Percentiles rank a stretch among this genome's conserved stretches.
These are phyloP conservation scores for Nesoenas mayeri DNA, from an alignment of 2,113 vertebrate species.

Conservation along the genomic window DNA sequence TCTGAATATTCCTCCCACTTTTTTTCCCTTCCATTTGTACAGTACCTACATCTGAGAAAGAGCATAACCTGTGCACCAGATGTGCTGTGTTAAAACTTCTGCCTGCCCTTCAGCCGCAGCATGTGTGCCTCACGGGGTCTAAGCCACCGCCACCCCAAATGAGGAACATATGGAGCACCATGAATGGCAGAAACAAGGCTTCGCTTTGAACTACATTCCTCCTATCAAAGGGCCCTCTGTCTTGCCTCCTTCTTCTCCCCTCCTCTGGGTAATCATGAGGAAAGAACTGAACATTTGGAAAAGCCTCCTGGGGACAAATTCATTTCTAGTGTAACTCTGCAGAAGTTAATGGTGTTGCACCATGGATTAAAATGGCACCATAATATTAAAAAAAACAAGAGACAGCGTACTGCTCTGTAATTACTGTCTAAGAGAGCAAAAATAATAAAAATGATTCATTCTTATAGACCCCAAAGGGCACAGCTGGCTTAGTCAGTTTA, in stretches of 20 bases:
- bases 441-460: slow-evolving; percentile 66
- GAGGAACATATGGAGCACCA: slow-evolving; percentile 57
- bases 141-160: slow-evolving; percentile 45
- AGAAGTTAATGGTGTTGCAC: slow-evolving; percentile 55
- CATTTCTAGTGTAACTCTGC: slow-evolving; percentile 35
- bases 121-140: not conserved
- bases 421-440: slow-evolving; percentile 60
- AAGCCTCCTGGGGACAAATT: slow-evolving; percentile 59
- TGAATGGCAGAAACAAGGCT: slow-evolving; percentile 34
- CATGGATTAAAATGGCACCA: slow-evolving; percentile 55
- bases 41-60: not conserved
- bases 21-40: not conserved
- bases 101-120: slow-evolving; percentile 27
- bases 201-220: slow-evolving; percentile 21
- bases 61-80: slow-evolving; percentile 35
- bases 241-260: not conserved
- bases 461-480: slow-evolving; percentile 52
- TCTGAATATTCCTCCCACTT: slow-evolving; percentile 32
- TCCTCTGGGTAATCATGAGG: slow-evolving; percentile 50
- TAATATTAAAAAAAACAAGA: slow-evolving; percentile 64
- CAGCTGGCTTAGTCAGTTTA: slow-evolving; percentile 36
- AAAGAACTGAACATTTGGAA: slow-evolving; percentile 29
- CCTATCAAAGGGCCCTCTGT: slow-evolving; percentile 56
- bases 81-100: slow-evolving; percentile 22
- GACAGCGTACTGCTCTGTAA: slow-evolving; percentile 41